These are phyloP conservation scores for Copidosoma aretas DNA, from an alignment of 2,888 invertebrate species.

Conservation along the genomic window DNA sequence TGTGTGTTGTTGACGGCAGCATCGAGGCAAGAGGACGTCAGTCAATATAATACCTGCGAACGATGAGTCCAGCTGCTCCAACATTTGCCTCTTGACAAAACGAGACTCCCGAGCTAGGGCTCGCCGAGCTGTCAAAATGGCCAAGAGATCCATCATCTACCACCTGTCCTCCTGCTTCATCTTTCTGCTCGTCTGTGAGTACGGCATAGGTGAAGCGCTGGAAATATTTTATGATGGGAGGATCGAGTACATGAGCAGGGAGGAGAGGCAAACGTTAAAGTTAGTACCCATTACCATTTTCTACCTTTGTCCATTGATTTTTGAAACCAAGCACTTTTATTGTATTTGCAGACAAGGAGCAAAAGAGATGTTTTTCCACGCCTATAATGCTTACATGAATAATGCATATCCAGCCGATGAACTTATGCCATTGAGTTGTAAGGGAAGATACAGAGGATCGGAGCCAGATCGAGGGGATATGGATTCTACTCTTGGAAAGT, in stretches of 20 bases:
- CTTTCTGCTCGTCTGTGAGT: constrained; percentile 51
- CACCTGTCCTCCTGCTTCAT: constrained; percentile 34
- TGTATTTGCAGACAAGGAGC: constrained; percentile 67
- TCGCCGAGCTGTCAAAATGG: constrained; percentile 32
- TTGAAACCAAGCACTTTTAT: neutral
- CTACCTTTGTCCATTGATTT: neutral
- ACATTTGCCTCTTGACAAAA: constrained; percentile 55
- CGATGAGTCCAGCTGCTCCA: constrained; percentile 46
- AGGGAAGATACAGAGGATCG: constrained; percentile 87
- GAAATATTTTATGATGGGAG: constrained; percentile 51
- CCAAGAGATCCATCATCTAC: constrained; percentile 20
- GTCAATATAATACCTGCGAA: no score
- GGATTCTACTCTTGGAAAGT: constrained; percentile 97
- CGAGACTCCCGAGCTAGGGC: no score
- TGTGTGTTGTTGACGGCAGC: neutral
- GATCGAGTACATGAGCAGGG: constrained; percentile 68
- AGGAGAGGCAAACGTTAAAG: constrained; percentile 72
- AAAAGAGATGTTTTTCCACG: constrained; percentile 96
- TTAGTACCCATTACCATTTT: constrained; percentile 56
- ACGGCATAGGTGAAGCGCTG: constrained; percentile 45
- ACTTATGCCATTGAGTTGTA: constrained; percentile 95
- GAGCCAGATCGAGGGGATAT: constrained; percentile 94
- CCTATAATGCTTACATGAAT: constrained; percentile 92
- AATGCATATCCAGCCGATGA: constrained; percentile 99
- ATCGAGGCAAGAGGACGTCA: neutral